A percentile compares a stretch with the other conserved stretches of the same genome.
Evolutionary conservation across 2,113 vertebrate species (phyloP).

Genomic region (Aplodontia rufa): DNA sequence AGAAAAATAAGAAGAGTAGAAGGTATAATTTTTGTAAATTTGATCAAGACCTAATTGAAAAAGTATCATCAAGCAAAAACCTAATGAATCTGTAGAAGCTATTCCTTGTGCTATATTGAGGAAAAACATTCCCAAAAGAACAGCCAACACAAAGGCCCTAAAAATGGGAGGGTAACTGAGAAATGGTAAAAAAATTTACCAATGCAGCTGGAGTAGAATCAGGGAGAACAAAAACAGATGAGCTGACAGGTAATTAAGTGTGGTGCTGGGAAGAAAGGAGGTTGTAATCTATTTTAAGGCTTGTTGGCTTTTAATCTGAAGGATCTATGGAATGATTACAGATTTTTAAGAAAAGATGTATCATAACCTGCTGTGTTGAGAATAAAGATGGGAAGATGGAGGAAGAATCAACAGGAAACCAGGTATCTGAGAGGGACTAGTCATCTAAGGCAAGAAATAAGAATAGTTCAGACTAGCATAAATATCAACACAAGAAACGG

Average conservation of each 20-base stretch:
- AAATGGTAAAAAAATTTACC: not conserved
- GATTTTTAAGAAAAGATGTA: not conserved
- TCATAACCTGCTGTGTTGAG: not conserved
- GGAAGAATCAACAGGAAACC: not conserved
- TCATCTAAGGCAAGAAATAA: not conserved
- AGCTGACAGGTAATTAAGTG: not conserved
- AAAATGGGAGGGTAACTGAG: not conserved
- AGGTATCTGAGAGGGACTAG: not conserved
- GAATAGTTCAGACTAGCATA: not conserved
- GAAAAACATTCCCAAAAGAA: not conserved
- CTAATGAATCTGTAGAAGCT: not conserved
- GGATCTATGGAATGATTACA: not conserved
- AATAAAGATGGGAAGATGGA: not conserved
- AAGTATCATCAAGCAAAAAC: not conserved
- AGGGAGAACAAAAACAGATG: not conserved
- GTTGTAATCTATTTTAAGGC: not conserved
- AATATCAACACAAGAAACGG: not conserved
- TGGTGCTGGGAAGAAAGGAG: not conserved
- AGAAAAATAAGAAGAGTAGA: not conserved
- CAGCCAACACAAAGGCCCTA: not conserved
- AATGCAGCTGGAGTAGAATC: not conserved
- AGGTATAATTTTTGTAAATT: constrained; percentile 13
- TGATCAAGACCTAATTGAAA: not conserved
- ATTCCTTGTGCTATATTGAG: not conserved
- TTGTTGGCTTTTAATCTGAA: not conserved